phyloP scores from a whole-genome alignment of 1,140 invertebrate species.

The Drosophila pandora region DNA sequence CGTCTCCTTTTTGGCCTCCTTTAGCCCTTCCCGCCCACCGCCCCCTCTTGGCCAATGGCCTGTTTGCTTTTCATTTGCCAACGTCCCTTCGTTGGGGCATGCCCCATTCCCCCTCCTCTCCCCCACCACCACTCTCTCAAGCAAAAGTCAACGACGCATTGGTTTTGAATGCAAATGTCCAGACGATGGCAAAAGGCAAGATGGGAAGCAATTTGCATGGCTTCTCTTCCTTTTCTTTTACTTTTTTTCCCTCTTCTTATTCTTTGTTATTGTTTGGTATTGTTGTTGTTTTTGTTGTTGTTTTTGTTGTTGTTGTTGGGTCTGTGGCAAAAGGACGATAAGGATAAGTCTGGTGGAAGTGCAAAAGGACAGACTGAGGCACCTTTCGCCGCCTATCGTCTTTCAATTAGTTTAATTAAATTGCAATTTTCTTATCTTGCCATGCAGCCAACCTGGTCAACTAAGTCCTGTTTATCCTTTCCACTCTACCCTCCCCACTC shows the following conservation, averaged over 20 bases:
- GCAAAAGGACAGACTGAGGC: slow-evolving; percentile 9
- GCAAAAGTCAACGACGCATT: slow-evolving; percentile 77
- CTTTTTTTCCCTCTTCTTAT: not conserved
- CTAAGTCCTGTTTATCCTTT: slow-evolving; percentile 54
- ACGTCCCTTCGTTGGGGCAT: not conserved
- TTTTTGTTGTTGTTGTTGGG: slow-evolving; percentile 28
- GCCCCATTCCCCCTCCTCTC: not conserved
- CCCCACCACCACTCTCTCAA: no score
- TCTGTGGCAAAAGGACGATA: slow-evolving; percentile 57
- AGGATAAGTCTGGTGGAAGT: slow-evolving; percentile 55
- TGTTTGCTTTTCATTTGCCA: slow-evolving; percentile 59
- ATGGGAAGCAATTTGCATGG: slow-evolving; percentile 72
- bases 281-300: slow-evolving; percentile 22
- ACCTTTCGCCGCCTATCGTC: slow-evolving; percentile 64
- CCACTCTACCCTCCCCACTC: not conserved
- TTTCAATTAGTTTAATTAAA: slow-evolving; percentile 81
- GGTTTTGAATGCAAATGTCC: slow-evolving; percentile 74
- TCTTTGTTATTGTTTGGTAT: not conserved
- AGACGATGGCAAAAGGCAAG: slow-evolving; percentile 30
- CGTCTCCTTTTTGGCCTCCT: slow-evolving; percentile 13
- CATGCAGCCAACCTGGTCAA: slow-evolving; percentile 42
- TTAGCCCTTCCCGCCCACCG: not conserved
- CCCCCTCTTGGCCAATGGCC: slow-evolving; percentile 20
- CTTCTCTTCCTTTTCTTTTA: slow-evolving; percentile 35
- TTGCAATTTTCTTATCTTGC: slow-evolving; percentile 63